These are phyloP conservation scores for Pygmarrhopalites habei DNA, from an alignment of 1,140 invertebrate species.

Conservation along the genomic window DNA sequence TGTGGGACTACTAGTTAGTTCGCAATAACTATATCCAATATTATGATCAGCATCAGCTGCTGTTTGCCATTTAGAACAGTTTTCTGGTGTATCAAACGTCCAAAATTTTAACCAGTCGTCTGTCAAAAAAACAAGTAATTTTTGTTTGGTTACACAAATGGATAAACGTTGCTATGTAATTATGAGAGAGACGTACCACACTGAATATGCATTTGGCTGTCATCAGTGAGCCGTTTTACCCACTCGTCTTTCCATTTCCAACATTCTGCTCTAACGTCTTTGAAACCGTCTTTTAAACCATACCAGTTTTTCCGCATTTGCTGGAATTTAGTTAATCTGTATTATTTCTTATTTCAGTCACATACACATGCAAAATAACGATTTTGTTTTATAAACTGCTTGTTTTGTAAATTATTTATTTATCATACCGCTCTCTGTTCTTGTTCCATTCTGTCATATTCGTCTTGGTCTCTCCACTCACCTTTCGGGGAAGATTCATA, in stretches of 20 bases:
- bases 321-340: conserved; percentile 14
- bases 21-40: conserved; percentile 67
- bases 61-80: conserved; percentile 63
- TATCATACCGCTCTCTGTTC: background rate
- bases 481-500: conserved; percentile 57
- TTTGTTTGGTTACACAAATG: background rate
- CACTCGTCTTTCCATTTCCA: conserved; percentile 60
- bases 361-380: conserved; percentile 43
- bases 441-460: conserved; percentile 3
- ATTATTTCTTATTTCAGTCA: conserved; percentile 18
- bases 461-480: conserved; percentile 48
- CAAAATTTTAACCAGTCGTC: conserved; percentile 63
- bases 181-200: conserved; percentile 47
- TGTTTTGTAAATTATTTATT: conserved; percentile 3
- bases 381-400: conserved; percentile 46
- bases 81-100: conserved; percentile 55
- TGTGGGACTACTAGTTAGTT: conserved; percentile 50
- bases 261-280: conserved; percentile 59
- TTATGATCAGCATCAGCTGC: conserved; percentile 70
- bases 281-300: conserved; percentile 50
- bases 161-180: conserved; percentile 8
- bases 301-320: conserved; percentile 16
- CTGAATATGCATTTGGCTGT: conserved; percentile 48
- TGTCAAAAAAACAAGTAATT: conserved; percentile 3
- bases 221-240: conserved; percentile 54